A percentile compares a stretch with the other conserved stretches of the same genome.
phyloP scores from a whole-genome alignment of 2,113 vertebrate genomes.

The Odontesthes bonariensis region DNA sequence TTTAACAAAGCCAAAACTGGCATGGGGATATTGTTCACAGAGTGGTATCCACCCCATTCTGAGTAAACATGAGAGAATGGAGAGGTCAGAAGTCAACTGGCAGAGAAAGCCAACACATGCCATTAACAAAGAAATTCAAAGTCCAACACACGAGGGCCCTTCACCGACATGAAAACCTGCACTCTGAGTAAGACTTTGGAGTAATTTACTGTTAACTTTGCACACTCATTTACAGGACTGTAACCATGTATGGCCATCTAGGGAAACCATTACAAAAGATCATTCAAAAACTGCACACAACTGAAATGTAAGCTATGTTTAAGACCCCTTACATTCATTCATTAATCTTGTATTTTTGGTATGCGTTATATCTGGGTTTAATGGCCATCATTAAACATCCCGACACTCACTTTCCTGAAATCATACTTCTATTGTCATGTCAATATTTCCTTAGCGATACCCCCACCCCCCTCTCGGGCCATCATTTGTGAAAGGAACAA shows the following conservation, averaged over 20 bases:
- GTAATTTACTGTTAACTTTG: constrained; percentile 8
- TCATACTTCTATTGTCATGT: too few species aligned
- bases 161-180: constrained; percentile 25
- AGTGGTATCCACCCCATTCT: constrained; percentile 66
- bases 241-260: constrained; percentile 12
- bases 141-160: neutral
- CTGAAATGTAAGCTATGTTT: too few species aligned
- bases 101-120: constrained; percentile 54
- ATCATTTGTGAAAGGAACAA: too few species aligned
- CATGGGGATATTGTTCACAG: constrained; percentile 66
- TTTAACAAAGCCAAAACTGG: constrained; percentile 62
- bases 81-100: constrained; percentile 69
- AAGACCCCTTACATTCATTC: too few species aligned
- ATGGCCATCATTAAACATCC: too few species aligned
- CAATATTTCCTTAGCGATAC: too few species aligned
- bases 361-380: too few species aligned
- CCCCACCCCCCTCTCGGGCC: too few species aligned
- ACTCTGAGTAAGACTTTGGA: neutral
- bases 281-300: too few species aligned
- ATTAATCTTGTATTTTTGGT: too few species aligned
- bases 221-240: neutral
- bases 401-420: too few species aligned
- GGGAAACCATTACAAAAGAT: constrained; percentile 1
- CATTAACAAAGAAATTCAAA: constrained; percentile 50
- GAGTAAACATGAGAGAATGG: constrained; percentile 64